Conservation (phyloP, 2,113 vertebrate species). For the Sapajus apella region DNA sequence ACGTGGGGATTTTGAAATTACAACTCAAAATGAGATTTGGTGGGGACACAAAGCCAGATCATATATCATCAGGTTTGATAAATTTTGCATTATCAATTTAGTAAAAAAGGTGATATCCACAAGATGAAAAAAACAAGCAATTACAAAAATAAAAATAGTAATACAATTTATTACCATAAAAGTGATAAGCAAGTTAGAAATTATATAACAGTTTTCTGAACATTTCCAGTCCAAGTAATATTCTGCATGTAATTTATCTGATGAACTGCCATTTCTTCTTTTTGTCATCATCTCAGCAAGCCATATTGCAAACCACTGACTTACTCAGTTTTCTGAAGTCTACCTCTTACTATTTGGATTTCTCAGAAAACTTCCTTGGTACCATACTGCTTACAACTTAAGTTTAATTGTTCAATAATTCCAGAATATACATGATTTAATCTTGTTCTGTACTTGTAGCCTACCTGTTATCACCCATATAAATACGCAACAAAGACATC, state of each 20-base stretch:
- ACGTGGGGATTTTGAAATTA: too few species aligned
- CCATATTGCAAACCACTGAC: background rate
- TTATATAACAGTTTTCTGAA: background rate
- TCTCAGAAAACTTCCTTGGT: background rate
- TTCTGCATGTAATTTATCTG: background rate
- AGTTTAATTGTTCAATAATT: background rate
- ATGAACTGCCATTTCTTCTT: background rate
- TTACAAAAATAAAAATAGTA: background rate
- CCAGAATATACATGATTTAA: background rate
- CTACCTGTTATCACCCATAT: background rate
- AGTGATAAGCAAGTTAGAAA: background rate
- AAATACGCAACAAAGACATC: background rate
- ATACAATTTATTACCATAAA: background rate
- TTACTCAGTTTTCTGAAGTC: background rate
- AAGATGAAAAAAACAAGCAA: background rate
- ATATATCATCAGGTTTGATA: background rate
- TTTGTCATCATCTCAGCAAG: background rate
- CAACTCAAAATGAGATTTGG: too few species aligned
- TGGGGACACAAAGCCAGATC: too few species aligned
- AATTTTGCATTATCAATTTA: background rate
- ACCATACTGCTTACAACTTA: background rate
- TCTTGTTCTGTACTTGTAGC: background rate
- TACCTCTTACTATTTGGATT: background rate
- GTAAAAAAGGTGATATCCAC: background rate
- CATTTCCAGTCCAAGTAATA: background rate